phyloP scores from a whole-genome alignment of 2,797 vertebrate genomes.

The Carcharodon carcharias region DNA sequence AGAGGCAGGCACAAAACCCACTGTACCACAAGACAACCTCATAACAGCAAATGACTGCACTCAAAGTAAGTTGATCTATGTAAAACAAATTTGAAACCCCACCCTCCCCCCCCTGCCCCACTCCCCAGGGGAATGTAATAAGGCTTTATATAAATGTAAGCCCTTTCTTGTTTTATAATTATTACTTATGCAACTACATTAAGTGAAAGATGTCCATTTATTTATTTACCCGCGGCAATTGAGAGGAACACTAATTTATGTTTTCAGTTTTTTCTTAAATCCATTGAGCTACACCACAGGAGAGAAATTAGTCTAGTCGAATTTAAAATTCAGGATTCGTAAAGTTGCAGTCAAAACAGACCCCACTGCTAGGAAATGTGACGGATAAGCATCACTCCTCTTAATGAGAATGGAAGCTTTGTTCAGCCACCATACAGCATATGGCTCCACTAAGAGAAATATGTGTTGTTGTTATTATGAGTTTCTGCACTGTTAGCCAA shows the following conservation, averaged over 20 bases:
- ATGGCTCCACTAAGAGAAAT: constrained; percentile 25
- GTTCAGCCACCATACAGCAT: constrained; percentile 4
- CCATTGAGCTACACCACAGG: background rate
- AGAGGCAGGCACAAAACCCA: no score
- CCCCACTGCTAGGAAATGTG: background rate
- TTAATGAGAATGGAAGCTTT: constrained; percentile 2
- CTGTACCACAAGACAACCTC: no score
- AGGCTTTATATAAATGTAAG: background rate
- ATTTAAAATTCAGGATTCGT: background rate
- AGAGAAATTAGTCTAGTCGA: background rate
- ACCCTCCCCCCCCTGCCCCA: no score
- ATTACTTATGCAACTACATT: background rate
- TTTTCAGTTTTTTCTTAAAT: background rate
- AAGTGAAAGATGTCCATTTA: background rate
- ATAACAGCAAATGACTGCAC: background rate
- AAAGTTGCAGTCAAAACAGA: constrained; percentile 16
- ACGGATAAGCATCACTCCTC: background rate
- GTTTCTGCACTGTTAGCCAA: background rate
- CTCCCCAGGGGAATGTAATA: background rate
- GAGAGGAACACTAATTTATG: background rate
- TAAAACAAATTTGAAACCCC: background rate
- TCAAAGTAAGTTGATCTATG: background rate
- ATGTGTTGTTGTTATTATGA: constrained; percentile 13
- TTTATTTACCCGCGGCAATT: background rate
- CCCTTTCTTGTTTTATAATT: background rate